Percentiles rank a stretch among this genome's conserved stretches.
Evolutionary conservation across 2,888 invertebrate genomes (phyloP).

Genomic region (Halocaridina rubra): DNA sequence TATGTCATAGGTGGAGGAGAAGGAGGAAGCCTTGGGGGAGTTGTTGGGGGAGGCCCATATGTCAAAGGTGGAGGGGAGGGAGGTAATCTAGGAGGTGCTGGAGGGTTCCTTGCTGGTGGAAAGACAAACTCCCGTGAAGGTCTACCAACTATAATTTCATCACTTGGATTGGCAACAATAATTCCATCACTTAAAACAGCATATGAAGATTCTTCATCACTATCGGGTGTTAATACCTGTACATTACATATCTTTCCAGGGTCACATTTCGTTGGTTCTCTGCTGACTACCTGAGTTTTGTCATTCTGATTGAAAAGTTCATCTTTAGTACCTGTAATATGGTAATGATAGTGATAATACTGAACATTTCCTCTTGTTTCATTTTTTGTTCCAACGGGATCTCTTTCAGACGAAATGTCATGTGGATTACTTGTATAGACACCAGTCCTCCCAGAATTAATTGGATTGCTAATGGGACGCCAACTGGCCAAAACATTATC

Average conservation of each 20-base stretch:
- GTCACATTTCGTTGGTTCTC: background rate
- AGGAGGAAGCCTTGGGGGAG: slow-evolving; percentile 34
- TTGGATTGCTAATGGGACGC: background rate
- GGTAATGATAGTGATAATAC: slow-evolving; percentile 50
- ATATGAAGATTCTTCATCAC: background rate
- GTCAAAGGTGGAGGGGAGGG: background rate
- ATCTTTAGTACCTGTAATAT: background rate
- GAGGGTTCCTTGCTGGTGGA: background rate
- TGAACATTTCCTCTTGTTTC: background rate
- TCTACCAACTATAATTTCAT: background rate
- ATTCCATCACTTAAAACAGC: background rate
- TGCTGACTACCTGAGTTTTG: too few relatives aligned
- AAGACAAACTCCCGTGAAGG: slow-evolving; percentile 13
- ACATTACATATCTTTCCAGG: background rate
- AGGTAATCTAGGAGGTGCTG: slow-evolving; percentile 3
- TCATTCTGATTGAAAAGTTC: background rate
- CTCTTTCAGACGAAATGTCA: background rate
- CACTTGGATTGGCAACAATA: background rate
- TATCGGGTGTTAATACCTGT: background rate
- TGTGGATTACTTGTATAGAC: background rate
- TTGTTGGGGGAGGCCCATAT: slow-evolving; percentile 30
- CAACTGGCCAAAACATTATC: background rate
- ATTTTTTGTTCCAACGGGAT: background rate
- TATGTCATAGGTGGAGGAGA: slow-evolving; percentile 41
- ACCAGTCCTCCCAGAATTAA: too few relatives aligned